phyloP scores from a whole-genome alignment of 2,888 invertebrate genomes.

The Tinea trinotella region DNA sequence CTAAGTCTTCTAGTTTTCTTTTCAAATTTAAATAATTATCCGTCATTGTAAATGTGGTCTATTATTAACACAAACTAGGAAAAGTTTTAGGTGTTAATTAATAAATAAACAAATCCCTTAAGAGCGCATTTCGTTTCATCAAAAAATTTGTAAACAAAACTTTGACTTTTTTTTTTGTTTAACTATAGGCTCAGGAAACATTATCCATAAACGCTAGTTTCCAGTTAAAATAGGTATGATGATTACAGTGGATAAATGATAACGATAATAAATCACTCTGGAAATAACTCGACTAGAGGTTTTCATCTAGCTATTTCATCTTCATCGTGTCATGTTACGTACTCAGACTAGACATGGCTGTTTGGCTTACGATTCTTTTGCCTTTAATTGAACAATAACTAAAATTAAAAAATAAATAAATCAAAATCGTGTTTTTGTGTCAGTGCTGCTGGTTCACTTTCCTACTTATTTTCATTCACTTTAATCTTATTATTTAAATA shows the following conservation, averaged over 20 bases:
- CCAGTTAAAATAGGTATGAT: too few relatives aligned
- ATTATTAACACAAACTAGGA: background rate
- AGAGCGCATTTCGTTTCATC: background rate
- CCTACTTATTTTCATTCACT: background rate
- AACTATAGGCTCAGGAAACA: too few relatives aligned
- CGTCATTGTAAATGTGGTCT: slow-evolving; percentile 40
- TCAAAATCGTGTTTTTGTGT: background rate
- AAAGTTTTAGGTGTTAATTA: background rate
- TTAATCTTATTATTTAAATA: background rate
- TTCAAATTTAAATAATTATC: slow-evolving; percentile 63
- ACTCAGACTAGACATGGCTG: too few relatives aligned
- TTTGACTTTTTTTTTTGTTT: too few relatives aligned
- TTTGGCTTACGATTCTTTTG: too few relatives aligned
- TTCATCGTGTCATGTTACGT: too few relatives aligned
- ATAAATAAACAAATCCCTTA: background rate
- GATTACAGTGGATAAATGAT: too few relatives aligned
- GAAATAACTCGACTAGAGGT: too few relatives aligned
- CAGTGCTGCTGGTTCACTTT: background rate
- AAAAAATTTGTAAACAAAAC: slow-evolving; percentile 2
- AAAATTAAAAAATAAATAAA: background rate
- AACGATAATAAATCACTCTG: too few relatives aligned
- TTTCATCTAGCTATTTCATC: too few relatives aligned
- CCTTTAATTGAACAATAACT: too few relatives aligned
- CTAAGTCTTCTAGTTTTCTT: slow-evolving; percentile 84
- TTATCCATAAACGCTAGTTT: too few relatives aligned